Conservation (phyloP, 2,888 invertebrate species). For the Epicampocera succincta region DNA sequence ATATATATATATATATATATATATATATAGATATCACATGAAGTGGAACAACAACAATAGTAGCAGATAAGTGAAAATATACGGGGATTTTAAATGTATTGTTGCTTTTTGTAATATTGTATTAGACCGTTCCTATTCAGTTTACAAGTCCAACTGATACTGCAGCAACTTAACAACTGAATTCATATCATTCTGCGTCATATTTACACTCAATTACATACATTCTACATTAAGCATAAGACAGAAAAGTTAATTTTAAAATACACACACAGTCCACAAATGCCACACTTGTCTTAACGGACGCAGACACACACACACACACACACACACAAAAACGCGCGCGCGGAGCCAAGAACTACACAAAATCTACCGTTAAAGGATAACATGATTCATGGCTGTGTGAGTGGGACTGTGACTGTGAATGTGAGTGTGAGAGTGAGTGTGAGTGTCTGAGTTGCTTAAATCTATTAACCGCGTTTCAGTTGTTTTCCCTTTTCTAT, state of each 20-base stretch:
- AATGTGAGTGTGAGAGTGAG: neutral
- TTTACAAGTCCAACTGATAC: constrained; percentile 69
- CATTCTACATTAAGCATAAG: constrained; percentile 40
- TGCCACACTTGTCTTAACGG: neutral
- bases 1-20: too few species aligned
- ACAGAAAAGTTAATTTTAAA: constrained; percentile 24
- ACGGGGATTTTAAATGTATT: constrained; percentile 49
- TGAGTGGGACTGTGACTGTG: constrained; percentile 1
- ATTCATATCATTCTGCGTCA: constrained; percentile 69
- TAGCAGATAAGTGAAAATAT: constrained; percentile 45
- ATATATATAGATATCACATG: constrained; percentile 40
- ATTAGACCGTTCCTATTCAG: constrained; percentile 67
- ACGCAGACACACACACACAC: neutral
- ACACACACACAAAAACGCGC: neutral
- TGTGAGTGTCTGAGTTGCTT: constrained; percentile 13
- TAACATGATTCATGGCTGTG: neutral
- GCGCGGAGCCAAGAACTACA: neutral
- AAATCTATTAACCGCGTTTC: constrained; percentile 40
- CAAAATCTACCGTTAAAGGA: constrained; percentile 7
- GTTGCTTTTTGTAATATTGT: constrained; percentile 27
- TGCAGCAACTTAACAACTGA: constrained; percentile 69
- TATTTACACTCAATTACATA: constrained; percentile 68
- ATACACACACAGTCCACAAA: constrained; percentile 51
- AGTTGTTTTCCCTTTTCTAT: constrained; percentile 27
- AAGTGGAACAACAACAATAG: constrained; percentile 51